phyloP scores from a whole-genome alignment of 2,888 invertebrate species.

The Brenthis hecate region DNA sequence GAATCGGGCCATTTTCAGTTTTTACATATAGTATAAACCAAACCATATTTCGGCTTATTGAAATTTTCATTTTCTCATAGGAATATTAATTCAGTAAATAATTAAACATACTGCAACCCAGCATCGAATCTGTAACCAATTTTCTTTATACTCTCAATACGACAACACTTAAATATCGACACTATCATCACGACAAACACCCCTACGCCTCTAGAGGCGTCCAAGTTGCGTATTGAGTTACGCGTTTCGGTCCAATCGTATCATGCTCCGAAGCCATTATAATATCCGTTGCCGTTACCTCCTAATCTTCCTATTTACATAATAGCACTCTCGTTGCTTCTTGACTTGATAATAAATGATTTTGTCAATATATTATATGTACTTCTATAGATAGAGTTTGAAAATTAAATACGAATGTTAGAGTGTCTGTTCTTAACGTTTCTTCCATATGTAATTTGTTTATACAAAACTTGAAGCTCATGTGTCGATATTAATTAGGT shows the following conservation, averaged over 20 bases:
- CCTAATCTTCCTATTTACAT: slow-evolving; percentile 73
- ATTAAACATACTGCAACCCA: no score
- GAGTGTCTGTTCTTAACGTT: background rate
- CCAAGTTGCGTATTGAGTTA: slow-evolving; percentile 79
- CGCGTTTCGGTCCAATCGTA: slow-evolving; percentile 69
- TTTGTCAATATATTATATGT: slow-evolving; percentile 20
- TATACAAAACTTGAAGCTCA: no score
- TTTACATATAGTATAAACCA: no score
- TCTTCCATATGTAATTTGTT: no score
- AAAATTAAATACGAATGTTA: background rate
- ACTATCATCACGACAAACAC: background rate
- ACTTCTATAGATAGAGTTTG: background rate
- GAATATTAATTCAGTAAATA: no score
- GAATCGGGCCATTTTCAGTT: no score
- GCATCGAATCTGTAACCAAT: no score
- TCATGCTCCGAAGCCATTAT: slow-evolving; percentile 62
- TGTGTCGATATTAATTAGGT: no score
- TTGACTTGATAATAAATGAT: slow-evolving; percentile 35
- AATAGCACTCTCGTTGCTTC: slow-evolving; percentile 52
- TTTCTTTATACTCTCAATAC: no score
- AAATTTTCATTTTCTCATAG: no score
- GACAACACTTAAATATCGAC: background rate
- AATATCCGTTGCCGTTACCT: slow-evolving; percentile 62
- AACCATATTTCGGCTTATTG: no score
- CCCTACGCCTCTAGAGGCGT: slow-evolving; percentile 54